A percentile compares a stretch with the other conserved stretches of the same genome.
These are phyloP conservation scores for Epinotia ramella DNA, from an alignment of 2,888 invertebrate genomes.

Conservation along the genomic window DNA sequence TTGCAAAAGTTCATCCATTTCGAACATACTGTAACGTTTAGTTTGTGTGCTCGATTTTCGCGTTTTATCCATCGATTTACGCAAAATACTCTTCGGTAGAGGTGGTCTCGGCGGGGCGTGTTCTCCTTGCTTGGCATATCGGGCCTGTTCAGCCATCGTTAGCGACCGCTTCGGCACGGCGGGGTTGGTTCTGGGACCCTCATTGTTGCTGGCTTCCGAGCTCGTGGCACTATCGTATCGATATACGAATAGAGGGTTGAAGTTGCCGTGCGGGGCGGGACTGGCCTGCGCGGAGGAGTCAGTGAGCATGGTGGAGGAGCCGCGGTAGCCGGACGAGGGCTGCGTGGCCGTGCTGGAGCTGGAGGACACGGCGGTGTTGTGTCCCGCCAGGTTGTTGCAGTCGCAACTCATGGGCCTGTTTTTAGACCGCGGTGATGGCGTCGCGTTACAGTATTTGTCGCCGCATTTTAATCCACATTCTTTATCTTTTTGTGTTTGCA, in stretches of 20 bases:
- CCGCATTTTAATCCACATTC: constrained; percentile 69
- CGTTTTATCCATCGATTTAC: constrained; percentile 86
- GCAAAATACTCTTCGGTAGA: constrained; percentile 89
- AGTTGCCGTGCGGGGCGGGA: constrained; percentile 85
- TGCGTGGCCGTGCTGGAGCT: constrained; percentile 91
- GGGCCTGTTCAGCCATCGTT: constrained; percentile 84
- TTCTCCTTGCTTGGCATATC: constrained; percentile 77
- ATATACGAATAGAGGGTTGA: constrained; percentile 92
- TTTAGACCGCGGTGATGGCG: constrained; percentile 82
- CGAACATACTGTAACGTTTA: constrained; percentile 93
- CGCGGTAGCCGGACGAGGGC: constrained; percentile 94
- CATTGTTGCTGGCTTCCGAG: constrained; percentile 89
- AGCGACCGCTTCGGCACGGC: constrained; percentile 89
- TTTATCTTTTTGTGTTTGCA: constrained; percentile 86
- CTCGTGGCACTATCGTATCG: constrained; percentile 91
- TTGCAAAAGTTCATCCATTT: constrained; percentile 86
- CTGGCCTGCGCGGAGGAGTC: constrained; percentile 91
- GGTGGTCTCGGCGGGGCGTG: constrained; percentile 89
- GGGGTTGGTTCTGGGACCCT: constrained; percentile 78
- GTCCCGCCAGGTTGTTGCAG: constrained; percentile 82
- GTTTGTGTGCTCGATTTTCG: constrained; percentile 80
- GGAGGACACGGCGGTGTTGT: constrained; percentile 86
- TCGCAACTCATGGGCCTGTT: constrained; percentile 87
- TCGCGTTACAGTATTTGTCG: constrained; percentile 76
- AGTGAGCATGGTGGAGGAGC: constrained; percentile 92